Conservation (phyloP, 2,888 invertebrate genomes). For the Hyposoter didymator region DNA sequence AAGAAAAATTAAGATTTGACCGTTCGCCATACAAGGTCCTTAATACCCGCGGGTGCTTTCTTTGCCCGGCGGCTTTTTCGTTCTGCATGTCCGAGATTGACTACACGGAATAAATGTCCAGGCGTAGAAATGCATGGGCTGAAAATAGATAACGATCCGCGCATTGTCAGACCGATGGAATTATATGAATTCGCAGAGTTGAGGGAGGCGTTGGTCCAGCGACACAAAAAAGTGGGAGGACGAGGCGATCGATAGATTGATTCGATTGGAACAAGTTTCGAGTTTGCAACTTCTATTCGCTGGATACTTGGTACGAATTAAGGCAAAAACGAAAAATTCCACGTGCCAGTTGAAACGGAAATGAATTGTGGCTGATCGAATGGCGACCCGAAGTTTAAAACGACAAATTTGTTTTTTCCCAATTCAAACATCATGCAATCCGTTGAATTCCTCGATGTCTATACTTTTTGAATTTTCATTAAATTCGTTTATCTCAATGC, state of each 20-base stretch:
- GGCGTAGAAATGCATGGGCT: neutral
- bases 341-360: neutral
- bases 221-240: neutral
- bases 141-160: neutral
- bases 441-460: neutral
- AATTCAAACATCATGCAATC: neutral
- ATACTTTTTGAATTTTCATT: conserved; percentile 2
- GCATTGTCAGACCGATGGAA: neutral
- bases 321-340: neutral
- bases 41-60: conserved; percentile 3
- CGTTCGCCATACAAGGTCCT: too few species aligned
- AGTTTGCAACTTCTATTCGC: neutral
- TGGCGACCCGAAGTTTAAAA: too few species aligned
- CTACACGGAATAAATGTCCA: conserved; percentile 7
- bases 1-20: too few species aligned
- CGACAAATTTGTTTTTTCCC: too few species aligned
- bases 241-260: neutral
- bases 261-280: neutral
- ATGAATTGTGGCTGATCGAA: neutral
- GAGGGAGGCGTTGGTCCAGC: neutral
- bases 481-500: conserved; percentile 14
- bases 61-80: neutral
- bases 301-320: too few species aligned
- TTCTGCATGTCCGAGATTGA: conserved; percentile 44
- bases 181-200: neutral